phyloP scores from a whole-genome alignment of 1,140 invertebrate genomes.

The Gryllus bimaculatus region DNA sequence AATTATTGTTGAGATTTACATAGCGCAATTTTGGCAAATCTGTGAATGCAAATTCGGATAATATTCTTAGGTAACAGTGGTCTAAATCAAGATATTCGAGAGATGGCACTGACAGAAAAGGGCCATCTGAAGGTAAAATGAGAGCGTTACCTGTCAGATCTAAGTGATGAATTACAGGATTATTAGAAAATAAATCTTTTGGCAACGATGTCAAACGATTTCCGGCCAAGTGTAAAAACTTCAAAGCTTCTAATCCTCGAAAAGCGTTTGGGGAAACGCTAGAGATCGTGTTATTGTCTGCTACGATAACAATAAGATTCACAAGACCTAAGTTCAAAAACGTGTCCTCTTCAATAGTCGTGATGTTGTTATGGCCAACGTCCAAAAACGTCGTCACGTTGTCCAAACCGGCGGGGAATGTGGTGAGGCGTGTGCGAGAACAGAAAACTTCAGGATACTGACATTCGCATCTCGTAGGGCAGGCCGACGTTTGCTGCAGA shows the following conservation, averaged over 20 bases:
- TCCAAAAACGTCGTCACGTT: background rate
- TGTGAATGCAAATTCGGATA: background rate
- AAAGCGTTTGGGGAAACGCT: background rate
- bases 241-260: background rate
- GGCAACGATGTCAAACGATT: background rate
- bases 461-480: background rate
- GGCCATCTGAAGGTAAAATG: background rate
- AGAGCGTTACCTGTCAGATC: background rate
- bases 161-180: background rate
- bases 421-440: background rate
- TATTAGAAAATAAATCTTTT: background rate
- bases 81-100: background rate
- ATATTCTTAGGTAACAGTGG: background rate
- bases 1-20: background rate
- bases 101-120: background rate
- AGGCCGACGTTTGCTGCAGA: background rate
- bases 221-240: background rate
- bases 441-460: background rate
- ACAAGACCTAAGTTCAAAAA: background rate
- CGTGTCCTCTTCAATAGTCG: background rate
- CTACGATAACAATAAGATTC: background rate
- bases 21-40: background rate
- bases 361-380: background rate
- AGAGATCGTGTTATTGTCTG: background rate
- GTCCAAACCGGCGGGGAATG: background rate